Percentiles rank a stretch among this genome's conserved stretches.
Conservation (phyloP, 2,888 invertebrate genomes). For the Euproctis similis region DNA sequence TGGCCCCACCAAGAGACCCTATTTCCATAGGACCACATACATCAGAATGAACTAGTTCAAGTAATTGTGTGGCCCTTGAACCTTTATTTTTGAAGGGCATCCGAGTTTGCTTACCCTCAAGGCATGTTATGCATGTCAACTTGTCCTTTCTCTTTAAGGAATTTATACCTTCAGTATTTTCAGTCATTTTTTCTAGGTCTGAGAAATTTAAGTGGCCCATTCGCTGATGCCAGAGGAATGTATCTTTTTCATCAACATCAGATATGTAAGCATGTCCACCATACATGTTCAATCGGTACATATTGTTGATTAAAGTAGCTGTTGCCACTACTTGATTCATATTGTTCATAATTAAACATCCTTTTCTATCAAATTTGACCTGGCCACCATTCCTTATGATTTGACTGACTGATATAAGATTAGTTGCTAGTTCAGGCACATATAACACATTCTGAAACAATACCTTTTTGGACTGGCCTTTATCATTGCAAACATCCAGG, state of each 20-base stretch:
- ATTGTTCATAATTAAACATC: conserved; percentile 7
- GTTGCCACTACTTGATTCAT: conserved; percentile 3
- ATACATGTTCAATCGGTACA: conserved; percentile 5
- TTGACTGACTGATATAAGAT: conserved; percentile 7
- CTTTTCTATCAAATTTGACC: conserved; percentile 5
- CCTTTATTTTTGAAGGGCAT: conserved; percentile 1
- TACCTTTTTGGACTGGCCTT: not conserved
- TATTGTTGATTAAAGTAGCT: conserved; percentile 6
- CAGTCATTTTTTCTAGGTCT: conserved; percentile 10
- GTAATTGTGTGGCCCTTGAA: conserved; percentile 1
- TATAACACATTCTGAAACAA: not conserved
- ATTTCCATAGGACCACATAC: conserved; percentile 29
- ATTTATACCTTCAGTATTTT: conserved; percentile 3
- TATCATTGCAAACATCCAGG: conserved; percentile 1
- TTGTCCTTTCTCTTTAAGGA: not conserved
- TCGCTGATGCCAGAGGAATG: conserved; percentile 4
- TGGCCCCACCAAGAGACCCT: conserved; percentile 8
- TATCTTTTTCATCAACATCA: conserved; percentile 4
- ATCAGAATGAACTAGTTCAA: conserved; percentile 26
- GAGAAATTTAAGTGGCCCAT: conserved; percentile 11
- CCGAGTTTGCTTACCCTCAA: conserved; percentile 1
- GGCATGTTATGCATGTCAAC: conserved; percentile 1
- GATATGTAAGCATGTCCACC: conserved; percentile 8
- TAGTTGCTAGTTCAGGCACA: not conserved
- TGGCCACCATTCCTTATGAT: conserved; percentile 8